Conservation (phyloP, 2,113 vertebrate species). For the Phylloscopus whistleri region DNA sequence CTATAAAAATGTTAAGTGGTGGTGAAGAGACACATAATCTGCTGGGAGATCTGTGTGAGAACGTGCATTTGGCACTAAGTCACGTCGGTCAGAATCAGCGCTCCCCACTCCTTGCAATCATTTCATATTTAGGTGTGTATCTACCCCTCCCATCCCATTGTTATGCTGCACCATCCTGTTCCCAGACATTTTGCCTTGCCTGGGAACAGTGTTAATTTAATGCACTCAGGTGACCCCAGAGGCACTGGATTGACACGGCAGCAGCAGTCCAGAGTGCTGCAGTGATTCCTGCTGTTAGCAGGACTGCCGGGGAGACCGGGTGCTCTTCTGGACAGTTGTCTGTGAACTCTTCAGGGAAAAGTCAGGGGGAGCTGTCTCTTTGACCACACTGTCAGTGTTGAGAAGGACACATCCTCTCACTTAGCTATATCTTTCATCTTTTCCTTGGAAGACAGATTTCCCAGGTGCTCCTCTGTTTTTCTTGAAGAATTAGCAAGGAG, state of each 20-base stretch:
- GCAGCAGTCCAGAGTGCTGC: neutral
- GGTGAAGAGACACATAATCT: neutral
- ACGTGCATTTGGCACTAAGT: neutral
- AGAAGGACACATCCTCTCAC: neutral
- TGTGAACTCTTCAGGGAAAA: neutral
- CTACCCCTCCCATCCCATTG: neutral
- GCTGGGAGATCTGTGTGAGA: neutral
- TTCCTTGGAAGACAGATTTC: neutral
- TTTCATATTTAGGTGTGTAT: neutral
- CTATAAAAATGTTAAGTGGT: neutral
- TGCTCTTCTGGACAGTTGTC: neutral
- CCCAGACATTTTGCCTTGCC: neutral
- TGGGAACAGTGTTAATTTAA: conserved; percentile 21
- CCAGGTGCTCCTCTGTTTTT: neutral
- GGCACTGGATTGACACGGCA: neutral
- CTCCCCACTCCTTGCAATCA: neutral
- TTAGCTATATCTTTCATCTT: neutral
- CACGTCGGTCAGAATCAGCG: neutral
- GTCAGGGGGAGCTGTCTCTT: neutral
- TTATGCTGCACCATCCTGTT: neutral
- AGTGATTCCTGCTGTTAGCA: neutral
- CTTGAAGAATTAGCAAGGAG: neutral
- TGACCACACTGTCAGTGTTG: neutral
- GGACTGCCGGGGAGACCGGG: neutral
- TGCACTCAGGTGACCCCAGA: neutral